phyloP scores from a whole-genome alignment of 2,113 vertebrate genomes.

The Epinephelus cyanopodus region DNA sequence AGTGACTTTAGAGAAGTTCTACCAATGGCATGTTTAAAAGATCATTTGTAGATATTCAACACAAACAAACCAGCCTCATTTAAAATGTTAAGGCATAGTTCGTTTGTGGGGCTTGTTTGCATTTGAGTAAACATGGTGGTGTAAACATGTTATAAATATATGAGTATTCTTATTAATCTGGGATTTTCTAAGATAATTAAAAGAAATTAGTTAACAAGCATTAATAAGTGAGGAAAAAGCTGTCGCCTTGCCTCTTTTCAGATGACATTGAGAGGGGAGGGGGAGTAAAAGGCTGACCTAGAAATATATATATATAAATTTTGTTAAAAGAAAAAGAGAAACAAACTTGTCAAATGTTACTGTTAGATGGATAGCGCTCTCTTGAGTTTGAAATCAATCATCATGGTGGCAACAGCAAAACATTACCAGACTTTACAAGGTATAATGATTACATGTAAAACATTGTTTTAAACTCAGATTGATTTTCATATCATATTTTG shows the following conservation, averaged over 20 bases:
- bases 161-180: constrained; percentile 74
- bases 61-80: constrained; percentile 80
- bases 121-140: constrained; percentile 70
- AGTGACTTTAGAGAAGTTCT: constrained; percentile 75
- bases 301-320: constrained; percentile 29
- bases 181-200: constrained; percentile 73
- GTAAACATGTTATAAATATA: constrained; percentile 81
- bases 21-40: constrained; percentile 80
- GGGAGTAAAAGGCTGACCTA: constrained; percentile 55
- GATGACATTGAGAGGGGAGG: constrained; percentile 51
- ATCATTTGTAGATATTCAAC: constrained; percentile 81
- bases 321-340: background rate
- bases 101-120: constrained; percentile 76
- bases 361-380: constrained; percentile 2
- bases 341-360: constrained; percentile 24
- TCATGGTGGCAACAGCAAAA: constrained; percentile 2
- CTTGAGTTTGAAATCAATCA: constrained; percentile 13
- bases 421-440: background rate
- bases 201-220: constrained; percentile 78
- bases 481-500: background rate
- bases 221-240: constrained; percentile 75
- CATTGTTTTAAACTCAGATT: background rate
- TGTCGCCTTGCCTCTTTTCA: constrained; percentile 61
- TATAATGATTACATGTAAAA: constrained; percentile 13
- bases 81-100: constrained; percentile 74